phyloP scores from a whole-genome alignment of 1,140 invertebrate genomes.

The Tetranychus urticae region DNA sequence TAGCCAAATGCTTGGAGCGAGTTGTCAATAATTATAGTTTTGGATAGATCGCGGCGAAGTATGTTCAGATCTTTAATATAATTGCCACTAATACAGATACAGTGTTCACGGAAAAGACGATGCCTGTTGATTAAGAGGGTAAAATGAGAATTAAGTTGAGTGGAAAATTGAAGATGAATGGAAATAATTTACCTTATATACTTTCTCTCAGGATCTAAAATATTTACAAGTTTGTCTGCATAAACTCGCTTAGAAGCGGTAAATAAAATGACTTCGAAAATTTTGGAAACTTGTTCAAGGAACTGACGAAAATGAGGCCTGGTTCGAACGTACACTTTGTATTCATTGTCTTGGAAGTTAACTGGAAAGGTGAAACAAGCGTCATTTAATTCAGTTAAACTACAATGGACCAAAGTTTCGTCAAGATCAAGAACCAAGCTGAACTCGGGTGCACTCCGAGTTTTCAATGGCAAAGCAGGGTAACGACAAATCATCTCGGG shows the following conservation, averaged over 20 bases:
- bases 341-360: slow-evolving; percentile 67
- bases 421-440: slow-evolving; percentile 73
- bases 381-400: slow-evolving; percentile 67
- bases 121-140: slow-evolving; percentile 25
- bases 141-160: neutral
- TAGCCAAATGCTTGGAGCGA: slow-evolving; percentile 77
- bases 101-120: slow-evolving; percentile 78
- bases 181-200: slow-evolving; percentile 50
- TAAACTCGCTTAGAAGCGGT: slow-evolving; percentile 89
- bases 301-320: slow-evolving; percentile 76
- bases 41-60: slow-evolving; percentile 73
- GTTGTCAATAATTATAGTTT: slow-evolving; percentile 78
- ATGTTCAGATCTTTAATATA: slow-evolving; percentile 90
- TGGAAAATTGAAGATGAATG: neutral
- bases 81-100: slow-evolving; percentile 80
- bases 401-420: slow-evolving; percentile 88
- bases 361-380: slow-evolving; percentile 83
- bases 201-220: slow-evolving; percentile 64
- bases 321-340: slow-evolving; percentile 64
- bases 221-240: slow-evolving; percentile 75
- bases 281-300: slow-evolving; percentile 57
- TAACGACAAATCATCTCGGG: slow-evolving; percentile 57
- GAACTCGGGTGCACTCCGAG: slow-evolving; percentile 72
- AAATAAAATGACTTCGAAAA: slow-evolving; percentile 87
- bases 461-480: slow-evolving; percentile 56